Conservation (phyloP, 1,140 invertebrate genomes). For the Antheraea mylitta region DNA sequence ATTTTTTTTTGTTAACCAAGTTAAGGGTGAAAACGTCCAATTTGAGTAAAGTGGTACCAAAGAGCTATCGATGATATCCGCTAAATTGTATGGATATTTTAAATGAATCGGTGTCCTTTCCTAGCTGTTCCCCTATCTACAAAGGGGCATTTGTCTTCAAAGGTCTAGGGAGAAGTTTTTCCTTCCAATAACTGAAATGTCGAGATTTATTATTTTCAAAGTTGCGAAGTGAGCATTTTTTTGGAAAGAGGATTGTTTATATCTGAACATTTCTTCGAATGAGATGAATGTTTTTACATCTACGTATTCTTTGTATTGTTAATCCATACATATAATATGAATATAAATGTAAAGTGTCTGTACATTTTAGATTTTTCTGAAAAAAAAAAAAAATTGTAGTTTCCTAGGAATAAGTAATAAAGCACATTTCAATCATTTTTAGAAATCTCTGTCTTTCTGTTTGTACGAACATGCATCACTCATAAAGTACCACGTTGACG, state of each 20-base stretch:
- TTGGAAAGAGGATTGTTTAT: not conserved
- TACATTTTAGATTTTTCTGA: too few species aligned
- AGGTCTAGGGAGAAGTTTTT: conserved; percentile 62
- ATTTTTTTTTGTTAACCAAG: conserved; percentile 67
- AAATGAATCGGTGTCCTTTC: conserved; percentile 70
- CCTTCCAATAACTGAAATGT: conserved; percentile 27
- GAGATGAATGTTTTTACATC: not conserved
- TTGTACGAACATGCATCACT: too few species aligned
- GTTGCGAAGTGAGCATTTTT: not conserved
- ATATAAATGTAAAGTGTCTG: too few species aligned
- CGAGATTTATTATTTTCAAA: conserved; percentile 2
- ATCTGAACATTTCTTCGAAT: not conserved
- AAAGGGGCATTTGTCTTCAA: conserved; percentile 72
- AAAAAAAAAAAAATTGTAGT: too few species aligned
- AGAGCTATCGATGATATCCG: conserved; percentile 68
- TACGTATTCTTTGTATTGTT: too few species aligned
- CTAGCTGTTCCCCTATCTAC: conserved; percentile 66
- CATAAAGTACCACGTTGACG: too few species aligned
- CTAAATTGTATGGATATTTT: conserved; percentile 76
- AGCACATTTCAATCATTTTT: too few species aligned
- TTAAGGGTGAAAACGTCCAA: conserved; percentile 58
- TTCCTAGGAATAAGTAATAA: too few species aligned
- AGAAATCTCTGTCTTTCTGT: too few species aligned
- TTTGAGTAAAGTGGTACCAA: conserved; percentile 65
- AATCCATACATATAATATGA: too few species aligned